Conservation (phyloP, 2,113 vertebrate genomes). For the Trichechus manatus region DNA sequence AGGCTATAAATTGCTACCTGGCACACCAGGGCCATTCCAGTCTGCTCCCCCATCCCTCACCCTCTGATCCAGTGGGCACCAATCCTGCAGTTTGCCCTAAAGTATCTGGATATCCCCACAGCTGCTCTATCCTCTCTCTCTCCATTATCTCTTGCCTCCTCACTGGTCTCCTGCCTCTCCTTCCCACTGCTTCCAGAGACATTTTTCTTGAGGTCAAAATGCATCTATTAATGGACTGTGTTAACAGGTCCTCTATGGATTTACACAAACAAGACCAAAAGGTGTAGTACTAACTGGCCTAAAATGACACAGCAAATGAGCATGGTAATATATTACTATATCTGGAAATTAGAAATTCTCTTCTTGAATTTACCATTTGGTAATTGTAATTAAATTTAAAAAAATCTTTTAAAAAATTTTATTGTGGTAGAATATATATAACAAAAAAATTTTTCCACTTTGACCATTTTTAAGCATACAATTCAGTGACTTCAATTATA, state of each 20-base stretch:
- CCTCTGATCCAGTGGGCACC: not conserved
- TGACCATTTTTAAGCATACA: not conserved
- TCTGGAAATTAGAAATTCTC: not conserved
- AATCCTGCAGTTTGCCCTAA: not conserved
- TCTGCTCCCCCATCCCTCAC: not conserved
- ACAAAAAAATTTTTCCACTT: not conserved
- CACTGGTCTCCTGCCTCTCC: not conserved
- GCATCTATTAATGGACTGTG: not conserved
- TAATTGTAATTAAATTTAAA: no score
- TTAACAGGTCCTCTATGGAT: not conserved
- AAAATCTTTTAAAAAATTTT: not conserved
- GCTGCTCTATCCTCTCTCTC: no score
- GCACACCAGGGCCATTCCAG: no score
- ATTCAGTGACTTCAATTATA: not conserved
- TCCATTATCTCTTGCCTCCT: not conserved
- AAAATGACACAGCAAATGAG: not conserved
- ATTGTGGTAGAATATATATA: not conserved
- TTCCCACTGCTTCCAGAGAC: not conserved
- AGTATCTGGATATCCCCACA: not conserved
- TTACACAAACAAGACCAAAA: not conserved
- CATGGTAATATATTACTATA: not conserved
- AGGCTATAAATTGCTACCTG: not conserved
- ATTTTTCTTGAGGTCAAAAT: not conserved
- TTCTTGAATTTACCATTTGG: not conserved
- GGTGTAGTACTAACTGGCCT: not conserved